phyloP scores from a whole-genome alignment of 2,113 vertebrate species.

The Rhombomys opimus region DNA sequence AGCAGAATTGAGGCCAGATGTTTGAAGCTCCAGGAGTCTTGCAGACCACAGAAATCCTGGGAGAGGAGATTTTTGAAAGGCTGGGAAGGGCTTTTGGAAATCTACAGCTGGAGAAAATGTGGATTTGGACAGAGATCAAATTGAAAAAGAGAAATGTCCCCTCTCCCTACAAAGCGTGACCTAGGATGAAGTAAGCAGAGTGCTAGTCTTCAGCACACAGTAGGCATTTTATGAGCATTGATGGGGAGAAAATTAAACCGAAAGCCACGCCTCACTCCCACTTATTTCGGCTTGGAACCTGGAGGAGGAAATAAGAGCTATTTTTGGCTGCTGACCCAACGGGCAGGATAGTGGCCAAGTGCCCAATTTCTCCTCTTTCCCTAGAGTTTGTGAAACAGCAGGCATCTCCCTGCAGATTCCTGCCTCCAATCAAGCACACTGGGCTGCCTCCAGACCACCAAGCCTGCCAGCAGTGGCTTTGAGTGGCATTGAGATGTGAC shows the following conservation, averaged over 20 bases:
- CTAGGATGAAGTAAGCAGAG: not conserved
- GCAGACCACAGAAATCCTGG: not conserved
- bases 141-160: not conserved
- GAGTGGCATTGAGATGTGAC: not conserved
- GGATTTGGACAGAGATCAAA: not conserved
- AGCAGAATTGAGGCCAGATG: not conserved
- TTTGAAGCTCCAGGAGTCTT: not conserved
- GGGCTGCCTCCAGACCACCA: not conserved
- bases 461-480: not conserved
- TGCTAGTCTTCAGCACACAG: not conserved
- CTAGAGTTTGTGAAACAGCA: not conserved
- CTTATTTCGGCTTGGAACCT: not conserved
- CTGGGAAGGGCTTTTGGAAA: not conserved
- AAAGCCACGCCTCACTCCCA: not conserved
- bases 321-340: constrained; percentile 7
- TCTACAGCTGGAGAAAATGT: not conserved
- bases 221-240: not conserved
- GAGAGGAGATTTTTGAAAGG: not conserved
- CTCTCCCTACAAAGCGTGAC: not conserved
- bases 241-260: not conserved
- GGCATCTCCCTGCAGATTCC: not conserved
- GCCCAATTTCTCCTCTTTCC: not conserved
- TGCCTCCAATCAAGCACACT: not conserved
- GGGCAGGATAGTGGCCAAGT: not conserved
- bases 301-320: constrained; percentile 26